These are phyloP conservation scores for Hypotaenidia okinawae DNA, from an alignment of 2,797 vertebrate species.

Conservation along the genomic window DNA sequence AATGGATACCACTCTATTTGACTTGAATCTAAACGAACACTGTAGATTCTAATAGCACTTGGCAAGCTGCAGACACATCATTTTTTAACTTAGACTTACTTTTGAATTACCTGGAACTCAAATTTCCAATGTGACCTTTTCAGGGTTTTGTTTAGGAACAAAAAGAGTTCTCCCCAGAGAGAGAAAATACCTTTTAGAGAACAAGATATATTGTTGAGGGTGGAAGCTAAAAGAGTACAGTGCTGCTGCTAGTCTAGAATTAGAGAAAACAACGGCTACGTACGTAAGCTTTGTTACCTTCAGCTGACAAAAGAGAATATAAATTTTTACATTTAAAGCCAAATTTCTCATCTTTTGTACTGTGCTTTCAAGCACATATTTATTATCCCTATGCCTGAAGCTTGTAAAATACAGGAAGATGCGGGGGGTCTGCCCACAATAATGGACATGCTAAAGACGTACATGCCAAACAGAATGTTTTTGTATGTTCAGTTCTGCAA, in stretches of 20 bases:
- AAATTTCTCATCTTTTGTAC: background rate
- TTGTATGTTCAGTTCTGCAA: background rate
- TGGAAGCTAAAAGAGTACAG: background rate
- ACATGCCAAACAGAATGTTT: background rate
- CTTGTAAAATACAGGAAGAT: background rate
- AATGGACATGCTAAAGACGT: background rate
- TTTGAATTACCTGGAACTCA: slow-evolving; percentile 73
- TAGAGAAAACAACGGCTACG: slow-evolving; percentile 35
- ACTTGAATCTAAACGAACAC: slow-evolving; percentile 67
- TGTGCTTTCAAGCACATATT: background rate
- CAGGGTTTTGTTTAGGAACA: slow-evolving; percentile 66
- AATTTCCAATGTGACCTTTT: slow-evolving; percentile 74
- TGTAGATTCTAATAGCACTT: slow-evolving; percentile 63
- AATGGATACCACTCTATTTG: slow-evolving; percentile 29
- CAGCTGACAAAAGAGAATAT: slow-evolving; percentile 1
- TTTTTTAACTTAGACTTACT: slow-evolving; percentile 66
- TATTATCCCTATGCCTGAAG: background rate
- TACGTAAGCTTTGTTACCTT: background rate
- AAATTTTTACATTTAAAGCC: background rate
- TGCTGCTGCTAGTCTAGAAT: slow-evolving; percentile 22
- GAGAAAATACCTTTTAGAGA: slow-evolving; percentile 29
- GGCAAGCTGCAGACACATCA: slow-evolving; percentile 62
- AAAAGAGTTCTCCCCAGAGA: slow-evolving; percentile 47
- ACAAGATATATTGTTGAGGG: slow-evolving; percentile 9
- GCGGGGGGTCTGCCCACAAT: background rate